Percentiles rank a stretch among this genome's conserved stretches.
Conservation (phyloP, 1,140 invertebrate species). For the Triops longicaudatus region DNA sequence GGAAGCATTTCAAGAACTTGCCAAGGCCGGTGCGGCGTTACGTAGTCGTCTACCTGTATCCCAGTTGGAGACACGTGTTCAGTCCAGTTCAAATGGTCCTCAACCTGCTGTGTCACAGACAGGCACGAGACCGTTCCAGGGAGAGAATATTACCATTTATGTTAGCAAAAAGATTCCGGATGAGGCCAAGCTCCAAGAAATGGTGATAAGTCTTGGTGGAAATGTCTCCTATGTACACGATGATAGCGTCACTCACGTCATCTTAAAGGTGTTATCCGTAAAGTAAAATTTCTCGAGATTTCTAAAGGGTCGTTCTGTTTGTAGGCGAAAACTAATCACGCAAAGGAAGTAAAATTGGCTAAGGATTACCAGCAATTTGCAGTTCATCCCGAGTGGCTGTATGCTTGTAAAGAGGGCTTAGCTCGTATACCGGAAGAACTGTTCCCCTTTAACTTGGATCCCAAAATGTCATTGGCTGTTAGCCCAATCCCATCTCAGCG, state of each 20-base stretch:
- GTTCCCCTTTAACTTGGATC: slow-evolving; percentile 41
- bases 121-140: background rate
- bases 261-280: slow-evolving; percentile 36
- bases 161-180: background rate
- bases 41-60: background rate
- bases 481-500: background rate
- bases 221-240: slow-evolving; percentile 40
- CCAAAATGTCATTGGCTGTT: slow-evolving; percentile 33
- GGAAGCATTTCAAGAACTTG: background rate
- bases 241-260: slow-evolving; percentile 40
- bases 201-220: slow-evolving; percentile 39
- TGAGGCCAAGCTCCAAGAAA: slow-evolving; percentile 36
- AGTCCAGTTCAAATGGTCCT: background rate
- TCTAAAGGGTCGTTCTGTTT: background rate
- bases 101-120: slow-evolving; percentile 12
- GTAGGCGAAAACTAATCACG: slow-evolving; percentile 38
- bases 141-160: background rate
- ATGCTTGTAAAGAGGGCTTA: slow-evolving; percentile 39
- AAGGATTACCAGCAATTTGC: slow-evolving; percentile 39
- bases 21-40: background rate
- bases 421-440: slow-evolving; percentile 38
- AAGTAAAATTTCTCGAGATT: background rate
- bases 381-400: slow-evolving; percentile 42
- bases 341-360: slow-evolving; percentile 40
- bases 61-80: background rate